These are phyloP conservation scores for Pantherophis alleghaniensis DNA, from an alignment of 2,797 vertebrate species.

Conservation along the genomic window DNA sequence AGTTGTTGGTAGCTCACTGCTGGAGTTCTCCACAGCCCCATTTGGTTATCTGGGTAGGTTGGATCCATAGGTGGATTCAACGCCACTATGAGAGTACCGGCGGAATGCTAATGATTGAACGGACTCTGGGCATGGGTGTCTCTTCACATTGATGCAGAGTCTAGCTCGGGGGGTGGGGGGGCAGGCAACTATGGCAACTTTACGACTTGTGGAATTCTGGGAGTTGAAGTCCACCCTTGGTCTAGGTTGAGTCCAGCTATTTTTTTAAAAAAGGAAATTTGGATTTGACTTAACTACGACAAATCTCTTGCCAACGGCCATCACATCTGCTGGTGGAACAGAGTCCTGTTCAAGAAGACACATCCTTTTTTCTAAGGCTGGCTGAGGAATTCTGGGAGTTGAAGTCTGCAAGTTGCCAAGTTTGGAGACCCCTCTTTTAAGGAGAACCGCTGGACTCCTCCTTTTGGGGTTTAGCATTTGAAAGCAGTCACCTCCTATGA, in stretches of 20 bases:
- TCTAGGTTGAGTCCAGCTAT: neutral
- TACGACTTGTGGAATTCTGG: neutral
- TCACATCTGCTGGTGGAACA: neutral
- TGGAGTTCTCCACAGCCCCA: neutral
- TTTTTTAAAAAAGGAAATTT: neutral
- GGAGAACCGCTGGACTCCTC: neutral
- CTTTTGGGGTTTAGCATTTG: neutral
- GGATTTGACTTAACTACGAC: neutral
- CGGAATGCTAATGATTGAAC: neutral
- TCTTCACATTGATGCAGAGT: neutral
- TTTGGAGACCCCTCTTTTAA: neutral
- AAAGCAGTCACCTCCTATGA: neutral
- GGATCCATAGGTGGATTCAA: neutral
- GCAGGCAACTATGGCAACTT: neutral
- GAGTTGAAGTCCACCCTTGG: neutral
- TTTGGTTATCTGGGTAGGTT: neutral
- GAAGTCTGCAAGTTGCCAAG: neutral
- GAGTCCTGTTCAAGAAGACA: neutral
- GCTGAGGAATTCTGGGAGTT: neutral
- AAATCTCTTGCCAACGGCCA: neutral
- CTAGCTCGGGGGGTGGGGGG: fast-evolving
- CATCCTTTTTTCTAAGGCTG: neutral
- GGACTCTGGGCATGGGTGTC: neutral
- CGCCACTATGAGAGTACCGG: neutral
- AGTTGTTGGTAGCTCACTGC: neutral